Percentiles rank a stretch among this genome's conserved stretches.
phyloP scores from a whole-genome alignment of 2,113 vertebrate species.

The Rhinopomastus cyanomelas region DNA sequence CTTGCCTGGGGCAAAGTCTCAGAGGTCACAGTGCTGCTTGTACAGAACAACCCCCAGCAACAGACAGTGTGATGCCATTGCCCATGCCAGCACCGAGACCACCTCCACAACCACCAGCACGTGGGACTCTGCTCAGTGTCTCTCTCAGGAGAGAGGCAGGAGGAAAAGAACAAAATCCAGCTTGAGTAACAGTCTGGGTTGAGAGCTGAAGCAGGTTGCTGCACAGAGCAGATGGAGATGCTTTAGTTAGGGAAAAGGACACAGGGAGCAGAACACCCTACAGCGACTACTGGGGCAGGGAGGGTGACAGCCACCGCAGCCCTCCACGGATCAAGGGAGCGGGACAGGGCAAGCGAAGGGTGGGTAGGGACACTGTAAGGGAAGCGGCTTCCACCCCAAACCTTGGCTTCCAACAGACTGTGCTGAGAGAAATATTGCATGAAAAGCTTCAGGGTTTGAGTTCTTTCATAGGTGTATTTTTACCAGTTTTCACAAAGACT shows the following conservation, averaged over 20 bases:
- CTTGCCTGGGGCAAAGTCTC: background rate
- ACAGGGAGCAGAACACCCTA: conserved; percentile 51
- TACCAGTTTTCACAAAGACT: conserved; percentile 74
- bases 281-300: background rate
- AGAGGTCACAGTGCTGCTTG: background rate
- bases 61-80: background rate
- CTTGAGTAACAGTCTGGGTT: conserved; percentile 42
- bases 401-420: conserved; percentile 28
- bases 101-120: background rate
- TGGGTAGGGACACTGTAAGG: background rate
- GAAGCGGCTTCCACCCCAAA: conserved; percentile 47
- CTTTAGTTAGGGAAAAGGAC: conserved; percentile 45
- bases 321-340: background rate
- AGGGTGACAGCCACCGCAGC: conserved; percentile 10
- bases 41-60: background rate
- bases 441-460: conserved; percentile 57
- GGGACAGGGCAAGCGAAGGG: background rate
- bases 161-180: background rate
- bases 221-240: conserved; percentile 22
- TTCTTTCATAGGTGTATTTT: conserved; percentile 68
- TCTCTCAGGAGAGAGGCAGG: background rate
- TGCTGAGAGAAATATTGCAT: conserved; percentile 57
- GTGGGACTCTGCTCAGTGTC: background rate
- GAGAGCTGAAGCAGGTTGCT: background rate
- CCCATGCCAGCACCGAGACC: background rate